Conservation (phyloP, 2,113 vertebrate genomes). For the Pachycephala philippinensis region DNA sequence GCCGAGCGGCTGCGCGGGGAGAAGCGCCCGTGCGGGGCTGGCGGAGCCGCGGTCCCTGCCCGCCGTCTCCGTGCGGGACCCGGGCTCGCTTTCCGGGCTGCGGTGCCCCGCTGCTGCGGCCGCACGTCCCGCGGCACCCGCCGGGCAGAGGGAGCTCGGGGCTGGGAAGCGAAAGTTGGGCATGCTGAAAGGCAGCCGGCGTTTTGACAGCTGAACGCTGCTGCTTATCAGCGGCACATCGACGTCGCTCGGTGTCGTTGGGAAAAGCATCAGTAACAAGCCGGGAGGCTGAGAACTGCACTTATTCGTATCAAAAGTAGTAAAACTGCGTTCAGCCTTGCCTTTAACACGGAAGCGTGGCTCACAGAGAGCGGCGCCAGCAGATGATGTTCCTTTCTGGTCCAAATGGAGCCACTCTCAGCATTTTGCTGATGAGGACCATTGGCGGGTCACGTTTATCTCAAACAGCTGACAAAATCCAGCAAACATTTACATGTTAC, state of each 20-base stretch:
- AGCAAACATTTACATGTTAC: background rate
- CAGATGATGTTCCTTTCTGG: background rate
- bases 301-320: background rate
- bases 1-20: background rate
- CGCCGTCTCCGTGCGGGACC: background rate
- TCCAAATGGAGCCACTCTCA: background rate
- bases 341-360: background rate
- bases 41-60: background rate
- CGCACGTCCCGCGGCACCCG: rapidly evolving
- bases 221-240: rapidly evolving
- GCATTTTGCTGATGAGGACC: background rate
- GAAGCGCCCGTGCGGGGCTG: background rate
- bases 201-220: background rate
- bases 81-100: background rate
- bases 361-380: background rate
- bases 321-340: background rate
- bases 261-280: background rate
- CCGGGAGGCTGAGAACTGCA: background rate
- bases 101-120: background rate
- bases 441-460: background rate
- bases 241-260: background rate
- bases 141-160: rapidly evolving
- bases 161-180: background rate
- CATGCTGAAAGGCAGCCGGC: rapidly evolving
- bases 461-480: background rate